Conservation (phyloP, 2,113 vertebrate species). For the Onychostoma macrolepis region DNA sequence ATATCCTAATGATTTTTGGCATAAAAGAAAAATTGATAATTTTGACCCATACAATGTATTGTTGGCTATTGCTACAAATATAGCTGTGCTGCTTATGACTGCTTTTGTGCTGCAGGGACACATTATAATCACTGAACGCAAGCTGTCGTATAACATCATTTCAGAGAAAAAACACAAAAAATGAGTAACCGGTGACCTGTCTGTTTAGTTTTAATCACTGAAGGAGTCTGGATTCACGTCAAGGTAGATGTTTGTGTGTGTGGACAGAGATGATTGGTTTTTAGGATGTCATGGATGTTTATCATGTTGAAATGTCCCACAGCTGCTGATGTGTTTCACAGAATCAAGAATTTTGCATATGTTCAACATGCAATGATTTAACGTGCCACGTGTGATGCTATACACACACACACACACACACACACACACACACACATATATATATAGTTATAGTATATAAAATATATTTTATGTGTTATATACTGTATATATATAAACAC, state of each 20-base stretch:
- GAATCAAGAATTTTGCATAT: background rate
- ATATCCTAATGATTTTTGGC: no score
- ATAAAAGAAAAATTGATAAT: no score
- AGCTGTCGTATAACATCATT: no score
- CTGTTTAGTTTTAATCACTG: background rate
- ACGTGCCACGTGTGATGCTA: background rate
- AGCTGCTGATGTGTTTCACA: slow-evolving; percentile 13
- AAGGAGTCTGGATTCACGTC: background rate
- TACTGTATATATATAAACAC: no score
- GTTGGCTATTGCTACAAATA: no score
- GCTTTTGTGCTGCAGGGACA: no score
- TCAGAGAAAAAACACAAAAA: background rate
- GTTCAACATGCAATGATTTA: background rate
- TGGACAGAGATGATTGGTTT: background rate
- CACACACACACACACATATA: background rate
- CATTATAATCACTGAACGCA: no score
- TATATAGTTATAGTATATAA: background rate
- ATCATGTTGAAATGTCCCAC: background rate
- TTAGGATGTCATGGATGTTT: background rate
- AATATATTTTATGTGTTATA: no score
- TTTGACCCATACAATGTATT: no score
- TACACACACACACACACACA: no score
- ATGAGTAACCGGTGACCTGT: background rate
- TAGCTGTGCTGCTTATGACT: no score
- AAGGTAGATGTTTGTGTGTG: background rate